Conservation (phyloP, 2,113 vertebrate species). For the Emberiza fucata region DNA sequence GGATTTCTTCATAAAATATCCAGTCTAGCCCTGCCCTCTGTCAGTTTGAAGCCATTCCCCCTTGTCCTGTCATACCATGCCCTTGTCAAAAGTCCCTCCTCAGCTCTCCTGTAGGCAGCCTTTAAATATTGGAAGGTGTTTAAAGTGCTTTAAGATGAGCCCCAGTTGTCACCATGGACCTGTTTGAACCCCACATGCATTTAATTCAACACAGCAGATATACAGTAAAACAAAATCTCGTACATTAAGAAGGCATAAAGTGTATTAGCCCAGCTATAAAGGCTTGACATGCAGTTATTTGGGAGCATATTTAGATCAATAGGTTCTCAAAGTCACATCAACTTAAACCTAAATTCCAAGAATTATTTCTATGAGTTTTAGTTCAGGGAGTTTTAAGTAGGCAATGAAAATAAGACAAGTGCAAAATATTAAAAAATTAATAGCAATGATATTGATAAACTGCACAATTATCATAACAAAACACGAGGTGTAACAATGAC, state of each 20-base stretch:
- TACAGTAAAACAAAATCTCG: conserved; percentile 51
- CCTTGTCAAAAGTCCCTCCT: neutral
- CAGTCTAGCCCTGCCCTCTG: neutral
- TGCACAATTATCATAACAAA: conserved; percentile 3
- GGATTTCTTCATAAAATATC: neutral
- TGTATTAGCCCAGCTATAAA: conserved; percentile 57
- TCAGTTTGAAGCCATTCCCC: neutral
- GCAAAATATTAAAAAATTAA: conserved; percentile 24
- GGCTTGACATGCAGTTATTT: conserved; percentile 8
- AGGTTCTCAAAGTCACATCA: conserved; percentile 64
- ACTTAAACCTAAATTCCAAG: neutral
- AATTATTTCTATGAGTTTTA: conserved; percentile 5
- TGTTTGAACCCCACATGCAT: conserved; percentile 9
- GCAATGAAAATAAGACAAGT: conserved; percentile 56
- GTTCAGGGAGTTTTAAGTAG: conserved; percentile 58
- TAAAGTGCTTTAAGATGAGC: conserved; percentile 22
- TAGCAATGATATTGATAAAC: neutral
- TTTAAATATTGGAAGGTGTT: neutral
- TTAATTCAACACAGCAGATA: conserved; percentile 58
- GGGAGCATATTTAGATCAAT: conserved; percentile 12
- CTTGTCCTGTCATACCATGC: neutral
- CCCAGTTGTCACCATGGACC: conserved; percentile 20
- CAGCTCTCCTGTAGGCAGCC: neutral
- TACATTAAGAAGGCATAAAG: conserved; percentile 48
- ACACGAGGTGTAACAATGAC: neutral